Conservation (phyloP, 2,797 vertebrate genomes). For the Chaetodon trifasciatus region DNA sequence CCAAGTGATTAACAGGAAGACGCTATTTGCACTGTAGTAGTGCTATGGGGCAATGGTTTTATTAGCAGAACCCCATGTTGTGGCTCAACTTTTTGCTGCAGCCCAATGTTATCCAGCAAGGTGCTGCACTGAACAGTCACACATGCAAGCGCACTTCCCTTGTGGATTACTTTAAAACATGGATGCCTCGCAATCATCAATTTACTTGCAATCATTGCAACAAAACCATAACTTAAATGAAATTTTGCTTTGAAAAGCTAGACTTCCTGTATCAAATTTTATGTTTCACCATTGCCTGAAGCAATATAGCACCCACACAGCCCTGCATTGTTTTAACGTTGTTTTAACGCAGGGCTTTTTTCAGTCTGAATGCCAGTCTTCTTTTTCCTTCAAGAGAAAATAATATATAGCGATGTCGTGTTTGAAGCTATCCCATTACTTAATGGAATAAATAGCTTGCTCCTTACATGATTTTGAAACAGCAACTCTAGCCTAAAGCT, state of each 20-base stretch:
- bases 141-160: not conserved
- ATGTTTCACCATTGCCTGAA: not conserved
- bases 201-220: too few relatives aligned
- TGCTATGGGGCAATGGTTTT: too few relatives aligned
- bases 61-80: too few relatives aligned
- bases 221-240: too few relatives aligned
- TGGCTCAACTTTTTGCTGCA: not conserved
- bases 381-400: not conserved
- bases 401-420: not conserved
- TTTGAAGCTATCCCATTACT: not conserved
- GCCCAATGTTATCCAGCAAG: not conserved
- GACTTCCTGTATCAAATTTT: not conserved
- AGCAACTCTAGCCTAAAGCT: not conserved
- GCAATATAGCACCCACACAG: not conserved
- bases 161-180: not conserved
- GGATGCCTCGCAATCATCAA: too few relatives aligned
- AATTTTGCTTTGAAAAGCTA: not conserved
- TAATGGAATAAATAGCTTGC: not conserved
- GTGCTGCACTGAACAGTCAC: not conserved
- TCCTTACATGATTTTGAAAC: not conserved
- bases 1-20: too few relatives aligned
- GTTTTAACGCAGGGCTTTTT: not conserved
- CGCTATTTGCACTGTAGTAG: too few relatives aligned
- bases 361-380: not conserved
- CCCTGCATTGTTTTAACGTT: too few relatives aligned